Conservation (phyloP, 2,797 vertebrate genomes). For the Thunnus albacares region DNA sequence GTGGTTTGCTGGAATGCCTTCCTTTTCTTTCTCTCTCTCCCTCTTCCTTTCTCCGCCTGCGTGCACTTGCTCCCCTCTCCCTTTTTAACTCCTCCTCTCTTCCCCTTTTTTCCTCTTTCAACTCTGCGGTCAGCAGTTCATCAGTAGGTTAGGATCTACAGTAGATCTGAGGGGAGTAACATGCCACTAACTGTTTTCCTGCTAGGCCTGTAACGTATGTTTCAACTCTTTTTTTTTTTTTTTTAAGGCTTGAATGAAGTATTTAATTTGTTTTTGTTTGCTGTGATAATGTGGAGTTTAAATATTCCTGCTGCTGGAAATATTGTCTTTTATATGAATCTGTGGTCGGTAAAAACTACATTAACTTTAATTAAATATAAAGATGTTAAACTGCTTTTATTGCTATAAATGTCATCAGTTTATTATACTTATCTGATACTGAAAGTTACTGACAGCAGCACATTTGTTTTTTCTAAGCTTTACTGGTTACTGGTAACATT, state of each 20-base stretch:
- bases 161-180: conserved; percentile 55
- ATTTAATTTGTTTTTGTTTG: conserved; percentile 4
- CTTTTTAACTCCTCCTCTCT: conserved; percentile 57
- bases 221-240: conserved; percentile 17
- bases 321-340: neutral
- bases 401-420: neutral
- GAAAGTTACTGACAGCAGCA: conserved; percentile 9
- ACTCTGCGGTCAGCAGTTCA: conserved; percentile 48
- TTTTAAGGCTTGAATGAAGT: neutral
- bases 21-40: conserved; percentile 61
- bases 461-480: conserved; percentile 22
- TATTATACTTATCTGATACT: neutral
- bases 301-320: neutral
- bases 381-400: neutral
- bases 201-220: conserved; percentile 55
- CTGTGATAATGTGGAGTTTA: conserved; percentile 4
- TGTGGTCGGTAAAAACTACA: neutral
- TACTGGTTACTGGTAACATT: conserved; percentile 9
- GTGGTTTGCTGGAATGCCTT: conserved; percentile 90
- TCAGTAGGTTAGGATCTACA: conserved; percentile 55
- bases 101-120: conserved; percentile 35
- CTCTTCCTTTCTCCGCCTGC: conserved; percentile 55
- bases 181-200: conserved; percentile 43
- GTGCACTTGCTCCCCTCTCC: conserved; percentile 77
- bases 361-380: neutral